These are phyloP conservation scores for Bombycilla garrulus DNA, from an alignment of 2,113 vertebrate genomes.

Conservation along the genomic window DNA sequence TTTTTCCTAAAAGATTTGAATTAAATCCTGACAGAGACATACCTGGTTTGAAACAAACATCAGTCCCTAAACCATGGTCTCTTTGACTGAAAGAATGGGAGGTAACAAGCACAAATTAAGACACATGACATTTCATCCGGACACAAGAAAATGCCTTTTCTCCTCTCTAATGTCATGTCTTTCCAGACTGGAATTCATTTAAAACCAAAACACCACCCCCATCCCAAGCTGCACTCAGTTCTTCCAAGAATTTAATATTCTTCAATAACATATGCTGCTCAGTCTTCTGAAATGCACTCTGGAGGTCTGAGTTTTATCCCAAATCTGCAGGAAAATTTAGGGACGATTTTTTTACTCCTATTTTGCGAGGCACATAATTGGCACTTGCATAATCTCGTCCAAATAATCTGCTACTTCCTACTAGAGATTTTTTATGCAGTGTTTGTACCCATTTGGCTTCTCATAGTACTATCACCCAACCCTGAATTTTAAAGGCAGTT, in stretches of 20 bases:
- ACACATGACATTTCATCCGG: neutral
- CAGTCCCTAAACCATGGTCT: neutral
- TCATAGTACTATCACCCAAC: neutral
- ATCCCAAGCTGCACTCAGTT: neutral
- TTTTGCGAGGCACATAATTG: neutral
- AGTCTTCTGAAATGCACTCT: neutral
- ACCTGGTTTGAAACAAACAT: neutral
- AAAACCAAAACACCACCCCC: neutral
- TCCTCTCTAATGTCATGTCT: neutral
- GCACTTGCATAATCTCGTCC: neutral
- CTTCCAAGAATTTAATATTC: neutral
- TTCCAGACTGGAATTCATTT: neutral
- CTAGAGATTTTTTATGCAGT: neutral
- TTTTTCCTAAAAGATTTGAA: neutral
- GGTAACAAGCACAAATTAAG: neutral
- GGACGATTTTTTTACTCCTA: neutral
- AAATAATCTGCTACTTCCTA: neutral
- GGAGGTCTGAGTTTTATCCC: neutral
- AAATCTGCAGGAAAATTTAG: neutral
- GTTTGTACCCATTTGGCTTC: neutral
- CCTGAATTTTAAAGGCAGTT: conserved; percentile 30
- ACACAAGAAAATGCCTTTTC: neutral
- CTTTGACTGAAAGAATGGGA: neutral
- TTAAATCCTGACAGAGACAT: neutral
- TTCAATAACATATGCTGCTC: neutral